These are phyloP conservation scores for Blennius ocellaris DNA, from an alignment of 2,113 vertebrate genomes.

Conservation along the genomic window DNA sequence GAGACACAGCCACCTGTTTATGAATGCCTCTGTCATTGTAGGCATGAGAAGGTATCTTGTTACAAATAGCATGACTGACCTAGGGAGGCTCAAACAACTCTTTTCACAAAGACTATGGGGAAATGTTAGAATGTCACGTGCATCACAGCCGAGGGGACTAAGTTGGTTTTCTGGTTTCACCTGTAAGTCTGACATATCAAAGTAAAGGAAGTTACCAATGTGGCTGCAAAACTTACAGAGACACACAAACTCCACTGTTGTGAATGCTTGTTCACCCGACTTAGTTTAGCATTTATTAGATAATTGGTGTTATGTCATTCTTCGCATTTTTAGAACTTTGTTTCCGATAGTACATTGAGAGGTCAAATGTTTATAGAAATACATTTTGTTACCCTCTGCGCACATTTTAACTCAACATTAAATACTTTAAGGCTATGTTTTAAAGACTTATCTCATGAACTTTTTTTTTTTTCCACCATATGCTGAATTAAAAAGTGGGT, in stretches of 20 bases:
- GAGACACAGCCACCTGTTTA: slow-evolving; percentile 23
- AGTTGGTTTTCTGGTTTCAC: not conserved
- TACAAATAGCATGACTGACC: slow-evolving; percentile 34
- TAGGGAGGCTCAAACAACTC: slow-evolving; percentile 19
- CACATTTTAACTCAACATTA: not conserved
- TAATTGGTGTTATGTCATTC: too few relatives aligned
- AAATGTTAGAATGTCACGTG: not conserved
- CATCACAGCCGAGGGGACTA: not conserved
- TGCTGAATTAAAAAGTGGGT: slow-evolving; percentile 2
- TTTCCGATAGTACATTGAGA: not conserved
- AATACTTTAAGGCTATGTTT: not conserved
- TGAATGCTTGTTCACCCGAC: not conserved
- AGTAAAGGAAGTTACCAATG: not conserved
- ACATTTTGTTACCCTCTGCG: not conserved
- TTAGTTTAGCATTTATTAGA: not conserved
- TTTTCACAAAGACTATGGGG: not conserved
- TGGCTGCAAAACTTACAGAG: not conserved
- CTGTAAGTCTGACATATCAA: not conserved
- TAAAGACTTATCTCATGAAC: not conserved
- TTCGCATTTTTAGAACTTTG: too few relatives aligned
- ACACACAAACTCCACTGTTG: not conserved
- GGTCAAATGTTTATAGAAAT: not conserved
- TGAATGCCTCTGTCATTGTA: slow-evolving; percentile 30
- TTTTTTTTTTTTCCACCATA: not conserved
- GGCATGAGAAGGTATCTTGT: slow-evolving; percentile 27